These are phyloP conservation scores for Marmota flaviventris DNA, from an alignment of 2,113 vertebrate genomes.

Conservation along the genomic window DNA sequence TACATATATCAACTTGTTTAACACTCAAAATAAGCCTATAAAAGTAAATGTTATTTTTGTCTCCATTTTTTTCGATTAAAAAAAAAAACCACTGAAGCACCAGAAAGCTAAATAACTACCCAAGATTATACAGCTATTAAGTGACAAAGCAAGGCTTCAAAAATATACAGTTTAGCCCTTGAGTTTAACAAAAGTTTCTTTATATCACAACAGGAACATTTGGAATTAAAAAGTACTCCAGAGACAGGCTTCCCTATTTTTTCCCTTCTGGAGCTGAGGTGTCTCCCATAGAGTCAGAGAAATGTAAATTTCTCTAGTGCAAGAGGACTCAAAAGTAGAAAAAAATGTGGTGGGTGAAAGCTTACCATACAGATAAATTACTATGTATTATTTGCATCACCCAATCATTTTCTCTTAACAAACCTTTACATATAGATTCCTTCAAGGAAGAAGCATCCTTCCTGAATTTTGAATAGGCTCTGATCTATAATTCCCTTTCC, in stretches of 20 bases:
- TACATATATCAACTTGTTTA: neutral
- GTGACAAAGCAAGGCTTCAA: neutral
- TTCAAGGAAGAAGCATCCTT: neutral
- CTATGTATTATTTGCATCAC: neutral
- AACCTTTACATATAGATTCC: neutral
- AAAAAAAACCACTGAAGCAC: neutral
- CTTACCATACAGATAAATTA: neutral
- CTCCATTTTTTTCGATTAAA: conserved; percentile 6
- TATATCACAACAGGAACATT: neutral
- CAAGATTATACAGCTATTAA: neutral
- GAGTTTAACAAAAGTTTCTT: neutral
- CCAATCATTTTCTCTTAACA: neutral
- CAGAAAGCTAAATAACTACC: neutral
- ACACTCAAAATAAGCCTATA: neutral
- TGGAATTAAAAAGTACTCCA: neutral
- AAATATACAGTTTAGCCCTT: neutral
- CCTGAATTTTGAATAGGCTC: neutral
- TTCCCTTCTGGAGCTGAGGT: neutral
- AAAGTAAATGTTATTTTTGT: neutral
- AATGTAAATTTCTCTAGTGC: neutral
- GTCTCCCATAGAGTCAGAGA: neutral
- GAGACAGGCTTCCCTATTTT: neutral
- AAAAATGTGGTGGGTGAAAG: neutral
- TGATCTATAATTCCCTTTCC: neutral
- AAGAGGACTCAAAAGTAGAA: neutral